Evolutionary conservation across 1,140 invertebrate genomes (phyloP), one percentile per base, ranked within the genome.

Genomic region (Ceratoteleas bidentatus): DNA sequence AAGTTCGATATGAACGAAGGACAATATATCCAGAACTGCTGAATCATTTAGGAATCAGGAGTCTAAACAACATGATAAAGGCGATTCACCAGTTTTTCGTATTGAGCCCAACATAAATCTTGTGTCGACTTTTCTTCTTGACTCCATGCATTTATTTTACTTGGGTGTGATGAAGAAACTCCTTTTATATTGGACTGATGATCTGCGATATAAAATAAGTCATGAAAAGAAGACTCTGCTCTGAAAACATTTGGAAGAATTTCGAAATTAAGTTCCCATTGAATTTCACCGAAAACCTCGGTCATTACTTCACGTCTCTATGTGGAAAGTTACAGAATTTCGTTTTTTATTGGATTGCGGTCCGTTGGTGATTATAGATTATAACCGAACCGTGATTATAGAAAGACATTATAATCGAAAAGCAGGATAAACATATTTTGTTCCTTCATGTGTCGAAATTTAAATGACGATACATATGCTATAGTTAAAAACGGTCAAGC

Each of bases 271-370:
- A 53, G 50, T 53, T 53, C 50, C 50, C 7, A 1, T 11, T 3
- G 16, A 53, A 33, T 53, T 53, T 52, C 49, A 14, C 8, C 57
- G 58, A 2, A 77, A 69, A 16, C 65, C 74, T 11, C 57, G 74
- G n/a, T 57, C 74, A 50, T 33, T 66, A 60, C 62, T 38, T 33
- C 9, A 62, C 15, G 13, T 60, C 13, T 24, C 56, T 0, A 68
- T 68, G 56, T 77, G 65, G 64, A 77, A 77, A 57, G 74, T 65
- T 10, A 57, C 64, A 0, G 73, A 75, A 11, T 66, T 75, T 53
- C 60, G 54, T 0, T 75, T 75, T 64, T 66, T 84, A 9, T 70
- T 79, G 10, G 75, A 83, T 47, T 69, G 58, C 62, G 76, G 69
- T 7, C 53, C 70, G 14, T 33, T 83, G 13, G 60, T 79, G 15